A percentile compares a stretch with the other conserved stretches of the same genome.
Evolutionary conservation across 2,797 vertebrate species (phyloP).

Genomic region (Cyprinella venusta): DNA sequence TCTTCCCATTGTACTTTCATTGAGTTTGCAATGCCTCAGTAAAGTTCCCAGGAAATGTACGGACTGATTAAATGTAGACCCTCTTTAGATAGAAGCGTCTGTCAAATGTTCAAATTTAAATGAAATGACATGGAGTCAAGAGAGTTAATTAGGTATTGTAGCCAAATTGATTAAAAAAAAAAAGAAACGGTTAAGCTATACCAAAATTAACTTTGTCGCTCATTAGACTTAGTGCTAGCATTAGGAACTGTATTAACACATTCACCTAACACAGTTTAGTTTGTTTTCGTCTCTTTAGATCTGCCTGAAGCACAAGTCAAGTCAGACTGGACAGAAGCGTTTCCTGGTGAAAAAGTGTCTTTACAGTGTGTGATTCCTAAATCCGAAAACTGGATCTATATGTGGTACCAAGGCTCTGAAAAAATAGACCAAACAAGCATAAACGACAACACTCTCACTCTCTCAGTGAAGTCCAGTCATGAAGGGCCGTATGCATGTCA

Average conservation of each 20-base stretch:
- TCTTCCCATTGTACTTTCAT: background rate
- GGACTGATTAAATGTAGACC: background rate
- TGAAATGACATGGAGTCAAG: background rate
- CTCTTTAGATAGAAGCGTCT: background rate
- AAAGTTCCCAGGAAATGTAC: background rate
- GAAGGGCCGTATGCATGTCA: constrained; percentile 61
- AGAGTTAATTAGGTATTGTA: background rate
- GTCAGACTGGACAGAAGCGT: constrained; percentile 43
- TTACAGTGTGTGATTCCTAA: constrained; percentile 1
- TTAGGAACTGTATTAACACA: no score
- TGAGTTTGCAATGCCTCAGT: background rate
- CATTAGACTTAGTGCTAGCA: no score
- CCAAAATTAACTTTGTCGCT: no score
- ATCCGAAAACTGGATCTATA: constrained; percentile 58
- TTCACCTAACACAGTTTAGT: background rate
- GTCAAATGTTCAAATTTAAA: background rate
- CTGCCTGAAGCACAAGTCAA: background rate
- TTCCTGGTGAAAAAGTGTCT: no score
- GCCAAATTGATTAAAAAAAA: background rate
- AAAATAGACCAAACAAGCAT: background rate
- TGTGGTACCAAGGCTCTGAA: constrained; percentile 52
- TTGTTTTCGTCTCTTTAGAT: background rate
- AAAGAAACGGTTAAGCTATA: background rate
- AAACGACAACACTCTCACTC: constrained; percentile 36
- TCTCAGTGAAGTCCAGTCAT: background rate